Conservation (phyloP, 2,113 vertebrate genomes). For the Cnemophilus loriae region DNA sequence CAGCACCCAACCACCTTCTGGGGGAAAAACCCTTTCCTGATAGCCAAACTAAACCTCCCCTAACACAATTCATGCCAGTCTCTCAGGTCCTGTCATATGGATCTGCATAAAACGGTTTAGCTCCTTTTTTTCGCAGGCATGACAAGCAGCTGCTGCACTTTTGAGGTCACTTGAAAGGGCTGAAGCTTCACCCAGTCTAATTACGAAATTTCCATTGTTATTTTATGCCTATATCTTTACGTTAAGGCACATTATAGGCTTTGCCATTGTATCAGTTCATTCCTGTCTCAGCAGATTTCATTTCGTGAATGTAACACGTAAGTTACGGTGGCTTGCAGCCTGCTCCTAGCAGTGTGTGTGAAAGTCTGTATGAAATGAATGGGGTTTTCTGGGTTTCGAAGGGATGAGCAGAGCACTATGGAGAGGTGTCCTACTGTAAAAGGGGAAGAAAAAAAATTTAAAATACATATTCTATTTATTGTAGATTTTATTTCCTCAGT, state of each 20-base stretch:
- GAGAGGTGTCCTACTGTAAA: background rate
- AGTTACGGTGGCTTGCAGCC: background rate
- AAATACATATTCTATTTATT: slow-evolving; percentile 39
- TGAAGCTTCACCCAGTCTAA: background rate
- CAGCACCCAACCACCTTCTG: background rate
- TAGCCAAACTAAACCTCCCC: background rate
- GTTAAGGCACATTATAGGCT: background rate
- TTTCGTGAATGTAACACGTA: background rate
- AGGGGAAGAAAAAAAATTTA: background rate
- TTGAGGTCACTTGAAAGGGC: background rate
- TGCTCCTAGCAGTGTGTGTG: background rate
- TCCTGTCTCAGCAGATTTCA: background rate
- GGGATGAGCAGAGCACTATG: background rate
- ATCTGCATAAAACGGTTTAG: background rate
- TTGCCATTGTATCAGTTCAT: background rate
- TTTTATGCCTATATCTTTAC: background rate
- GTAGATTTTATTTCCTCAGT: slow-evolving; percentile 54
- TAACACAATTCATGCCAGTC: background rate
- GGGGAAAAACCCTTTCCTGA: background rate
- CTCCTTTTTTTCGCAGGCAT: background rate
- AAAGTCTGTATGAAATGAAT: background rate
- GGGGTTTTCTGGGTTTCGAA: background rate
- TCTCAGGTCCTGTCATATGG: background rate
- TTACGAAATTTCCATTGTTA: background rate
- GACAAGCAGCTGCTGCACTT: background rate